Evolutionary conservation across 2,113 vertebrate genomes (phyloP).

Genomic region (Ptychochromis oligacanthus): DNA sequence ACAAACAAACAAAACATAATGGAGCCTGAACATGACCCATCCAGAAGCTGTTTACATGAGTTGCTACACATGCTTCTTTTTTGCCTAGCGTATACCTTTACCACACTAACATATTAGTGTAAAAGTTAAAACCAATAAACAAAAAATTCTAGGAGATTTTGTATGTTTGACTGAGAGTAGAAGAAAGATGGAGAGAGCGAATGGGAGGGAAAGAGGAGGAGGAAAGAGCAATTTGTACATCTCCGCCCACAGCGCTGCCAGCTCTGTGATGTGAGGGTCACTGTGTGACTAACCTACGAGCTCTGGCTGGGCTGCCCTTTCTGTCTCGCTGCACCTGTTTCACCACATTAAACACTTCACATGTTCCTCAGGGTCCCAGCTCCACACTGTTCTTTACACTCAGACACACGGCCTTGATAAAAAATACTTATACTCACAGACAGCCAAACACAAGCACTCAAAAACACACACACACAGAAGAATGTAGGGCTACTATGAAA

Average conservation of each 20-base stretch:
- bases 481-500: constrained; percentile 43
- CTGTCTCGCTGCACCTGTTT: constrained; percentile 85
- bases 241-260: constrained; percentile 61
- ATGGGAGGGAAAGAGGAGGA: constrained; percentile 20
- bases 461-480: background rate
- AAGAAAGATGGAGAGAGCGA: background rate
- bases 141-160: background rate
- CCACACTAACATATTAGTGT: background rate
- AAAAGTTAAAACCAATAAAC: background rate
- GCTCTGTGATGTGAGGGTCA: constrained; percentile 68
- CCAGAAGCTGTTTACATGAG: background rate
- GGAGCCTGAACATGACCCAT: background rate
- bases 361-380: constrained; percentile 58
- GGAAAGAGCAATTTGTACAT: constrained; percentile 64
- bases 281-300: constrained; percentile 64
- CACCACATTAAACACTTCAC: constrained; percentile 75
- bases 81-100: background rate
- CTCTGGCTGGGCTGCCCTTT: constrained; percentile 80
- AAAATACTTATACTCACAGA: background rate
- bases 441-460: background rate
- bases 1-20: background rate
- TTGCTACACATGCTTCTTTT: too few relatives aligned
- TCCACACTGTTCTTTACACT: constrained; percentile 48
- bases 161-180: constrained; percentile 6
- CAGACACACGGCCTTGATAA: constrained; percentile 14